Evolutionary conservation across 2,797 vertebrate species (phyloP), one percentile per base, ranked within the genome.

Genomic region (Crax fasciolata): DNA sequence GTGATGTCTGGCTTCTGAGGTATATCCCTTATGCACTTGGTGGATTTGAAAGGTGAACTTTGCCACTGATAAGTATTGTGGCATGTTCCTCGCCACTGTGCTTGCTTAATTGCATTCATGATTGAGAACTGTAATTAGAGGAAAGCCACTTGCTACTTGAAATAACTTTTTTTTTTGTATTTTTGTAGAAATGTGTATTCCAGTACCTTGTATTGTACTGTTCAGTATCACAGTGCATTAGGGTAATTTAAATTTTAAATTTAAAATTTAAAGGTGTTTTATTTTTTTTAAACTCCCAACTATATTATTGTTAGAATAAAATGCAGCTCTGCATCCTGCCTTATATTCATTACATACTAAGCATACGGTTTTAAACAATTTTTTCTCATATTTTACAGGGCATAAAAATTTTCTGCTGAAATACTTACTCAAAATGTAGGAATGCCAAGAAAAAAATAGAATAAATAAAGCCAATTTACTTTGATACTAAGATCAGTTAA

Each of bases 51-150:
- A 91, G 52, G 63, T 89, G 80, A 90, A 79, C 48, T 93, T 89
- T 74, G 48, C 44, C 78, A 44, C 2, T 86, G 62, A 25, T 81
- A 49, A 49, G 92, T 90, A 35, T 49, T 48, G 27, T 81, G 35
- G 59, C 24, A 66, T 84, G 27, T 59, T 89, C 51, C 39, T n/a
- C 77, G 78, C 55, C 75, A 55, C 81, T 90, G 3, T 68, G 25
- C 55, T 67, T 93, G 78, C 91, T 82, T 87, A 90, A 83, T 67
- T 94, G 78, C 67, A 79, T 81, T 63, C 89, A 76, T 84, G 90
- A 90, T 63, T 63, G 81, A 89, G 39, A 82, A 74, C 23, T 16
- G 41, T 80, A 90, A 87, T 89, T 87, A 84, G 90, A 73, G 67
- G 23, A 93, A 74, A 75, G 54, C 41, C 13, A 77, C 20, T 82